A percentile compares a stretch with the other conserved stretches of the same genome.
Evolutionary conservation across 2,113 vertebrate genomes (phyloP).

Genomic region (Procavia capensis): DNA sequence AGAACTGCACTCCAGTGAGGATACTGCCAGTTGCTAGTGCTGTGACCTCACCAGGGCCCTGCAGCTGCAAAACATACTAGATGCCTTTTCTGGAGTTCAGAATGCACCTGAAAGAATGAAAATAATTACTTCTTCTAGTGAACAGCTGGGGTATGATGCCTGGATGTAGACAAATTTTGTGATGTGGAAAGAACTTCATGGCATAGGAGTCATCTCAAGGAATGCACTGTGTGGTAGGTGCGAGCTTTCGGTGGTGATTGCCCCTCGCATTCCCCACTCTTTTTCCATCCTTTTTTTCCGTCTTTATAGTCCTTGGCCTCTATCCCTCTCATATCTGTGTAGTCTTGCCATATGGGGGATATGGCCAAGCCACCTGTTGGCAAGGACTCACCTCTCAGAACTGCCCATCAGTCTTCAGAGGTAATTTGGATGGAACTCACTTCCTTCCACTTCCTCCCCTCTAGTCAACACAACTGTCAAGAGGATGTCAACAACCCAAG

Average conservation of each 20-base stretch:
- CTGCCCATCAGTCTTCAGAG: too few species aligned
- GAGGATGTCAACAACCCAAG: neutral
- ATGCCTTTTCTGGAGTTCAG: neutral
- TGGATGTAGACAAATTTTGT: neutral
- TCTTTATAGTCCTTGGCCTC: neutral
- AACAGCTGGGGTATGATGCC: neutral
- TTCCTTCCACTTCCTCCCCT: neutral
- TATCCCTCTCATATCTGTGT: neutral
- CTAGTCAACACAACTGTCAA: too few species aligned
- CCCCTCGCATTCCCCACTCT: too few species aligned
- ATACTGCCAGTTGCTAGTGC: neutral
- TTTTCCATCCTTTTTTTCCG: neutral
- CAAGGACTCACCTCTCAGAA: neutral
- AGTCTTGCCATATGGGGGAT: neutral
- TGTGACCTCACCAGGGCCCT: neutral
- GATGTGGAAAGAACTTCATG: neutral
- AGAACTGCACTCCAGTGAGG: fast-evolving
- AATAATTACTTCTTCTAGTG: neutral
- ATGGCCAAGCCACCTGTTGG: neutral
- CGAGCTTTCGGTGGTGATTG: neutral
- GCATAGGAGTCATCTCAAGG: neutral
- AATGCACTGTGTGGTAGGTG: neutral
- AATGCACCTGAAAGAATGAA: neutral
- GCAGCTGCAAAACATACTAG: neutral
- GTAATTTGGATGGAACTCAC: neutral